Base-by-base conservation (phyloP, 2,888 invertebrate genomes). In the Parascotia fuliginaria region DNA sequence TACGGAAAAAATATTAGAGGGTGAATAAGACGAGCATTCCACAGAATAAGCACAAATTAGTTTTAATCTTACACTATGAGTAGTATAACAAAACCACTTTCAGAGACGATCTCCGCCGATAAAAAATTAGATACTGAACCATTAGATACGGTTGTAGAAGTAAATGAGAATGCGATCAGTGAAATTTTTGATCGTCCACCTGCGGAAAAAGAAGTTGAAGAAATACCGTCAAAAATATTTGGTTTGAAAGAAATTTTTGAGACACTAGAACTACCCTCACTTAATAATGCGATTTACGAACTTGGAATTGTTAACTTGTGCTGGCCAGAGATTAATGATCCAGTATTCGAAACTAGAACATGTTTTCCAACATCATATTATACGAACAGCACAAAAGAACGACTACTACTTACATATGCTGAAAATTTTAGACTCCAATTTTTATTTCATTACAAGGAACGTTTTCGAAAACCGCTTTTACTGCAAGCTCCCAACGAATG, bases 341-440 rank as follows among this genome's bases (percentile, higher is more conserved):
- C 94, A 0, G 85, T 93, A 1, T 94, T 94, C 68, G 93, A 94
- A 70, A 90, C 91, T 19, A 83, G 94, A 16, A 90, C 88, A 4
- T 92, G 94, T 72, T 95, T 95, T 71, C 95, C 96, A 0, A 84
- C 85, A 42, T 93, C 93, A 46, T 96, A 96, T 75, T 93, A 93
- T 46, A 94, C 90, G 1, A 94, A 95, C 63, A 94, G 89, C 11
- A 85, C 93, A 13, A 96, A 96, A 75, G 96, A 97, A 79, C 94
- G 95, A 40, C 77, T 96, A 9, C 75, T 96, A 7, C 79, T 97
- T 34, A 92, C 96, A 42, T 95, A 96, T 70, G 94, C 96, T 0
- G 96, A 97, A 81, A 96, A 96, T 80, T 97, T 97, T 76, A 93
- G 96, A 11, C 92, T 93, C 41, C 96, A 97, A 70, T 96, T 94